phyloP scores from a whole-genome alignment of 2,888 invertebrate genomes.

The Nomada fabriciana region DNA sequence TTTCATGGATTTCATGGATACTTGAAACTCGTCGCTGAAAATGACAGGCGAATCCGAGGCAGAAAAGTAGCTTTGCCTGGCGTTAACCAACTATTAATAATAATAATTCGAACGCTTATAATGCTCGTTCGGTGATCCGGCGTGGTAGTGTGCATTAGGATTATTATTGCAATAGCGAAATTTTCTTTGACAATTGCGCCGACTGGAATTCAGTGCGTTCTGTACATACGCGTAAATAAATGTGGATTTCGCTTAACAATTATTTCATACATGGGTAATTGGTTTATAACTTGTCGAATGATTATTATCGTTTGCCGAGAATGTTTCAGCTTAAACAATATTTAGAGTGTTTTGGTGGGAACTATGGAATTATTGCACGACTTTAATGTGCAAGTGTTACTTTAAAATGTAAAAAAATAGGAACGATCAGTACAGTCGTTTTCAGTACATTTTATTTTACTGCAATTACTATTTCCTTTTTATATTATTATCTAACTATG shows the following conservation, averaged over 20 bases:
- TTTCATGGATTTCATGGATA: neutral
- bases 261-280: neutral
- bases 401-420: no score
- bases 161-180: neutral
- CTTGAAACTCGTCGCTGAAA: neutral
- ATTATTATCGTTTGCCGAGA: neutral
- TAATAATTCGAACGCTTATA: conserved; percentile 6
- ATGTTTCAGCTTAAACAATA: neutral
- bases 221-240: neutral
- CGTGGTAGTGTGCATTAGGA: neutral
- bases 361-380: no score
- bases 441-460: no score
- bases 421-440: no score
- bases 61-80: neutral
- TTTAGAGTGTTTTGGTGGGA: neutral
- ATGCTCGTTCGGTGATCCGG: neutral
- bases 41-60: neutral
- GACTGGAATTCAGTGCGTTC: neutral
- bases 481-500: no score
- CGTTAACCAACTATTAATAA: conserved; percentile 9
- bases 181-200: conserved; percentile 21
- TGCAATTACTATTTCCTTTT: no score
- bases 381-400: neutral
- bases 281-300: neutral
- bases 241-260: neutral